phyloP scores from a whole-genome alignment of 2,797 vertebrate species.

The Myotis myotis region DNA sequence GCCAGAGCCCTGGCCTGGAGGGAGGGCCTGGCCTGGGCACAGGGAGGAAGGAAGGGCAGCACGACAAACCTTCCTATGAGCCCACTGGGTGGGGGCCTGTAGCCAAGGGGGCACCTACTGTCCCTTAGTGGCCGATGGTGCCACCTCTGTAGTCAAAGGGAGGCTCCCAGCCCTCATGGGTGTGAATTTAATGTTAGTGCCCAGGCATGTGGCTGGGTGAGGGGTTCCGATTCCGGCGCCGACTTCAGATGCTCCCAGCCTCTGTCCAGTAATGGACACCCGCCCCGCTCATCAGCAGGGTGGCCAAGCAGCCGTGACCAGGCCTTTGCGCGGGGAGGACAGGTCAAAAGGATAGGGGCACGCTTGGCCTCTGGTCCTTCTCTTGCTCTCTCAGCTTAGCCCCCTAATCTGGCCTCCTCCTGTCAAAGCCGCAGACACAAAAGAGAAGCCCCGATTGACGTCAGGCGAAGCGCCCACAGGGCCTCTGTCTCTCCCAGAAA shows the following conservation, averaged over 20 bases:
- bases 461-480: slow-evolving; percentile 62
- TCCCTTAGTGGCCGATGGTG: not conserved
- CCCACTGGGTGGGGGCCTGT: not conserved
- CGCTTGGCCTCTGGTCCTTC: not conserved
- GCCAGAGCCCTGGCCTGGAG: not conserved
- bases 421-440: slow-evolving; percentile 71
- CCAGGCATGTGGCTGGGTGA: not conserved
- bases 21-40: too few relatives aligned
- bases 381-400: not conserved
- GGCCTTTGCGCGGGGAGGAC: accelerated
- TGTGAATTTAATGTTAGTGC: not conserved
- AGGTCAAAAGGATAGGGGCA: not conserved
- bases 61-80: not conserved
- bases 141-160: accelerated
- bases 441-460: slow-evolving; percentile 68
- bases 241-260: not conserved
- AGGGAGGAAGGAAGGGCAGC: not conserved
- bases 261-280: not conserved
- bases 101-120: not conserved
- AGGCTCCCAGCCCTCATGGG: not conserved
- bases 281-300: not conserved
- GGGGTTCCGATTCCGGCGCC: not conserved
- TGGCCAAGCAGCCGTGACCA: not conserved
- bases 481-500: slow-evolving; percentile 63
- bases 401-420: slow-evolving; percentile 54